phyloP scores from a whole-genome alignment of 2,113 vertebrate species.

The Chroicocephalus ridibundus region DNA sequence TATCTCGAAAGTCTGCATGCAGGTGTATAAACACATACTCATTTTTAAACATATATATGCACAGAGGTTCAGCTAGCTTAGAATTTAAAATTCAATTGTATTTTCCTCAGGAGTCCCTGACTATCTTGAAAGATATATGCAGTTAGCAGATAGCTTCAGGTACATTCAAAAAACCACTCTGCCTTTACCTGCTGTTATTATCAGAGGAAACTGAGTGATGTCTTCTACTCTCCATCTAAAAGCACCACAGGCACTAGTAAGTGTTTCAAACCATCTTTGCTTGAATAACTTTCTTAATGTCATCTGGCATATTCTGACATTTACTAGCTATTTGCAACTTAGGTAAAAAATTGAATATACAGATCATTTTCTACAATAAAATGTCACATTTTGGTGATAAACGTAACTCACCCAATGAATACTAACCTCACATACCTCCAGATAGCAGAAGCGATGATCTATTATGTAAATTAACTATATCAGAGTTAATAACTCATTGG shows the following conservation, averaged over 20 bases:
- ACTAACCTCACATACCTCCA: background rate
- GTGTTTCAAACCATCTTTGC: slow-evolving; percentile 12
- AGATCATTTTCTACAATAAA: background rate
- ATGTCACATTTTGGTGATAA: background rate
- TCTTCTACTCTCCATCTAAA: background rate
- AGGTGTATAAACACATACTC: background rate
- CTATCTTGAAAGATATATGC: background rate
- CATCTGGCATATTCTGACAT: slow-evolving; percentile 24
- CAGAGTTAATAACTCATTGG: background rate
- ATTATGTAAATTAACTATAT: background rate
- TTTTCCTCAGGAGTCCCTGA: slow-evolving; percentile 23
- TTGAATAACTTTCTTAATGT: slow-evolving; percentile 27
- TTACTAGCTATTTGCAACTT: background rate
- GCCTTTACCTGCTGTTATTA: slow-evolving; percentile 10
- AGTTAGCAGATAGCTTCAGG: slow-evolving; percentile 29
- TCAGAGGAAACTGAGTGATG: background rate
- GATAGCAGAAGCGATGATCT: background rate
- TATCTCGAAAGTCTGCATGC: background rate
- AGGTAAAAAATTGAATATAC: background rate
- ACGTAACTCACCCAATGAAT: background rate
- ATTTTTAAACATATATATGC: background rate
- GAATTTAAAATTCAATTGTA: background rate
- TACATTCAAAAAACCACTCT: background rate
- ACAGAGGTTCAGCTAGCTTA: background rate
- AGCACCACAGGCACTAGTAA: slow-evolving; percentile 15